Percentiles rank a stretch among this genome's conserved stretches.
Evolutionary conservation across 1,140 invertebrate genomes (phyloP).

Genomic region (Pseudomyrmex concolor): DNA sequence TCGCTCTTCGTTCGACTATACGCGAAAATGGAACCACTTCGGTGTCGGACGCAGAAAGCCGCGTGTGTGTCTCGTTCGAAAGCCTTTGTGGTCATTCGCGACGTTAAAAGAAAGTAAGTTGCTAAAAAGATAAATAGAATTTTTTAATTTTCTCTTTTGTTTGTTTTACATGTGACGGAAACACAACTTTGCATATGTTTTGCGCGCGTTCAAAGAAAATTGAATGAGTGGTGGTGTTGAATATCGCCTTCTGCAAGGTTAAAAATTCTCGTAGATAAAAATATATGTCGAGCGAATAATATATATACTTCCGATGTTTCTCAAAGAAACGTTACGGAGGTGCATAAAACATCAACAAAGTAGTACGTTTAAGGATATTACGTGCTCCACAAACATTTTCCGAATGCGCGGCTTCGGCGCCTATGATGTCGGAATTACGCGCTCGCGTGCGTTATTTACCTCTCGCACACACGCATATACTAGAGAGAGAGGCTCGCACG

Average conservation of each 20-base stretch:
- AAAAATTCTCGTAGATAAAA: not conserved
- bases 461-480: not conserved
- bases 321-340: not conserved
- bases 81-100: not conserved
- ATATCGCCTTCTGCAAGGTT: too few species aligned
- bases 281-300: not conserved
- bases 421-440: slow-evolving; percentile 2
- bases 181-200: not conserved
- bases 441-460: not conserved
- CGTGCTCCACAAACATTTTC: not conserved
- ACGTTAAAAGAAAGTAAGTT: slow-evolving; percentile 5
- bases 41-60: not conserved
- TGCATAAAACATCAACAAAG: not conserved
- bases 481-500: not conserved
- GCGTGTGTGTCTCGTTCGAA: not conserved
- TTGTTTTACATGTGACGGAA: not conserved
- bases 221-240: too few species aligned
- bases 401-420: not conserved
- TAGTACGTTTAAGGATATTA: not conserved
- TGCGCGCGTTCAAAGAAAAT: not conserved
- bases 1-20: not conserved
- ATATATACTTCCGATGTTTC: not conserved
- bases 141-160: not conserved
- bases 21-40: not conserved
- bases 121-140: not conserved